These are phyloP conservation scores for Lepidostoma basale DNA, from an alignment of 1,140 invertebrate species.

Conservation along the genomic window DNA sequence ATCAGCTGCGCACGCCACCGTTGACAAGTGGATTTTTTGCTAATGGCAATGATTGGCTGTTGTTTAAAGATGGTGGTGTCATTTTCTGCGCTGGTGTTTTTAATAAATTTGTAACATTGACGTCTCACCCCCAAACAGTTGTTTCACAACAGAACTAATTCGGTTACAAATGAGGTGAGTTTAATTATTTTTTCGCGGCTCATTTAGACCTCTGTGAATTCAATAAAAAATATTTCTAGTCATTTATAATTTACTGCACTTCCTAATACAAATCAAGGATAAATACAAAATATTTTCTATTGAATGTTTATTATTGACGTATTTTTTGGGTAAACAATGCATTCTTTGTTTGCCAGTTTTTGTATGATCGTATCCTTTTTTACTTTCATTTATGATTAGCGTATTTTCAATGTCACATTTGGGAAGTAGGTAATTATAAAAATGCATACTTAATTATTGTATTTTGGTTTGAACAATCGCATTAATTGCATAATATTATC, in stretches of 20 bases:
- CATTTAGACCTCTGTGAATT: not conserved
- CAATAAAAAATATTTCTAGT: not conserved
- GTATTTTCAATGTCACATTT: too few species aligned
- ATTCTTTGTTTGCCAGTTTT: too few species aligned
- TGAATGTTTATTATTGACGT: too few species aligned
- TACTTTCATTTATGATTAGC: too few species aligned
- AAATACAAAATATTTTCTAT: too few species aligned
- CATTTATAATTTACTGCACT: not conserved
- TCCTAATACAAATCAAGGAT: not conserved
- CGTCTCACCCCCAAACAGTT: not conserved
- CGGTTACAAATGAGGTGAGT: conserved; percentile 24
- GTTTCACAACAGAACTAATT: not conserved
- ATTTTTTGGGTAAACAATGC: too few species aligned
- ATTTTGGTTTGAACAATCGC: too few species aligned
- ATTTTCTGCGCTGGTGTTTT: conserved; percentile 2
- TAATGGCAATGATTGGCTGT: not conserved
- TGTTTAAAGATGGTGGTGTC: conserved; percentile 27
- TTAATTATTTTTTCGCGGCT: not conserved
- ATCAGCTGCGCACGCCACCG: too few species aligned
- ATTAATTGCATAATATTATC: too few species aligned
- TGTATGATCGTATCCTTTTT: too few species aligned
- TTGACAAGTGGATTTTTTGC: conserved; percentile 17
- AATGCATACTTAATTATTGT: too few species aligned
- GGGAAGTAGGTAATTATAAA: too few species aligned
- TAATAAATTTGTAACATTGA: conserved; percentile 9